phyloP scores from a whole-genome alignment of 1,140 invertebrate genomes.

The Leptoteleia sp. region DNA sequence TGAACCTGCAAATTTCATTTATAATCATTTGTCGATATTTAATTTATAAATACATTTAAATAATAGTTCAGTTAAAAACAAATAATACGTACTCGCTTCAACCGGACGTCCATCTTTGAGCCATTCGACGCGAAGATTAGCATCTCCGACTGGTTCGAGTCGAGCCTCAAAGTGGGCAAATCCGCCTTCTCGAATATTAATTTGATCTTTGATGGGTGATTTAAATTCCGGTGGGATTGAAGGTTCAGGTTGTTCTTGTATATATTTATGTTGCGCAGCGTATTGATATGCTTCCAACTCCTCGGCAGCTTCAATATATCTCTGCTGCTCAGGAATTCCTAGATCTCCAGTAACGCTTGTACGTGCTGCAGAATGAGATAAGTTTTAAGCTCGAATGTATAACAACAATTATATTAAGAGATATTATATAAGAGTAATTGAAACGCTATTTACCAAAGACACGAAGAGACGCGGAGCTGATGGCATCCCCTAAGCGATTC shows the following conservation, averaged over 20 bases:
- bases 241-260: conserved; percentile 89
- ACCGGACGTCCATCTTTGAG: conserved; percentile 94
- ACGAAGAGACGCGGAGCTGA: conserved; percentile 89
- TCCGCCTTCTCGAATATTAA: conserved; percentile 93
- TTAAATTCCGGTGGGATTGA: conserved; percentile 93
- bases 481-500: conserved; percentile 92
- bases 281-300: conserved; percentile 94
- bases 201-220: conserved; percentile 94
- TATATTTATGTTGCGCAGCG: conserved; percentile 87
- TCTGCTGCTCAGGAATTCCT: conserved; percentile 94
- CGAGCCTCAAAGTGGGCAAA: conserved; percentile 98
- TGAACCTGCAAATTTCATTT: conserved; percentile 85
- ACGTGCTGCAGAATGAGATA: conserved; percentile 80
- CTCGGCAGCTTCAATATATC: conserved; percentile 95
- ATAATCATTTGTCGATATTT: no score
- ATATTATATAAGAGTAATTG: no score
- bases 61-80: no score
- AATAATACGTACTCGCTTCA: conserved; percentile 88
- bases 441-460: conserved; percentile 83
- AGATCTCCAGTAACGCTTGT: conserved; percentile 92
- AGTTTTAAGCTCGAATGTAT: not conserved
- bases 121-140: conserved; percentile 96
- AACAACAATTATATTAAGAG: no score
- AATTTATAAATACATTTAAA: no score
- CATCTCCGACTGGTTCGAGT: conserved; percentile 95